Evolutionary conservation across 1,140 invertebrate genomes (phyloP).

Genomic region (Helicoverpa zea): DNA sequence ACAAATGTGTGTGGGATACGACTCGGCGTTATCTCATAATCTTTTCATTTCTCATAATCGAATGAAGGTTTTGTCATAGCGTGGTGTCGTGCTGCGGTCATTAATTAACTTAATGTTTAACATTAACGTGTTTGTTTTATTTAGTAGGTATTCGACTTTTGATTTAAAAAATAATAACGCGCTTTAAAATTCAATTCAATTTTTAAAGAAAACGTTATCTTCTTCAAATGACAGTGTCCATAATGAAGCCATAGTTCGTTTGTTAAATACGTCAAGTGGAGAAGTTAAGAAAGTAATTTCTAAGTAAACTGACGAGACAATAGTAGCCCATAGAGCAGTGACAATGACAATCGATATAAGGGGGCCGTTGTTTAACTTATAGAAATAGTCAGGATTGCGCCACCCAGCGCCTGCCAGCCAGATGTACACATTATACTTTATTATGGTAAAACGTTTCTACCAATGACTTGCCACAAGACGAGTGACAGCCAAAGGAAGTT

Average conservation of each 20-base stretch:
- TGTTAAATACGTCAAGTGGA: background rate
- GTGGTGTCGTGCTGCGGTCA: conserved; percentile 4
- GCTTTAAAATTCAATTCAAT: background rate
- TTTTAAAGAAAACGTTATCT: background rate
- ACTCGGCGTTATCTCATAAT: conserved; percentile 28
- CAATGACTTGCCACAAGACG: conserved; percentile 10
- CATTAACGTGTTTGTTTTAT: conserved; percentile 24
- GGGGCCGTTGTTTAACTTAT: conserved; percentile 53
- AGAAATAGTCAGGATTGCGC: conserved; percentile 50
- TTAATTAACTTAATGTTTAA: conserved; percentile 32
- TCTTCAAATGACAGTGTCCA: background rate
- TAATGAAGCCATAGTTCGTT: background rate
- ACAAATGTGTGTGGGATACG: conserved; percentile 54
- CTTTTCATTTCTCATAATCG: conserved; percentile 36
- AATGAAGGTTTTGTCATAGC: conserved; percentile 24
- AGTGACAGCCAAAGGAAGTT: conserved; percentile 35
- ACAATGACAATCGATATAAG: conserved; percentile 66
- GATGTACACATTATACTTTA: conserved; percentile 35
- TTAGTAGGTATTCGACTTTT: conserved; percentile 7
- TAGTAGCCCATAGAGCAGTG: conserved; percentile 6
- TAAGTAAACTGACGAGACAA: conserved; percentile 31
- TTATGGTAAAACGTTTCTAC: conserved; percentile 38
- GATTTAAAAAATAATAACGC: background rate
- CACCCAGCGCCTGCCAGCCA: conserved; percentile 48
- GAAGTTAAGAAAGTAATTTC: background rate